Conservation (phyloP, 2,797 vertebrate genomes). For the Peromyscus nudipes region DNA sequence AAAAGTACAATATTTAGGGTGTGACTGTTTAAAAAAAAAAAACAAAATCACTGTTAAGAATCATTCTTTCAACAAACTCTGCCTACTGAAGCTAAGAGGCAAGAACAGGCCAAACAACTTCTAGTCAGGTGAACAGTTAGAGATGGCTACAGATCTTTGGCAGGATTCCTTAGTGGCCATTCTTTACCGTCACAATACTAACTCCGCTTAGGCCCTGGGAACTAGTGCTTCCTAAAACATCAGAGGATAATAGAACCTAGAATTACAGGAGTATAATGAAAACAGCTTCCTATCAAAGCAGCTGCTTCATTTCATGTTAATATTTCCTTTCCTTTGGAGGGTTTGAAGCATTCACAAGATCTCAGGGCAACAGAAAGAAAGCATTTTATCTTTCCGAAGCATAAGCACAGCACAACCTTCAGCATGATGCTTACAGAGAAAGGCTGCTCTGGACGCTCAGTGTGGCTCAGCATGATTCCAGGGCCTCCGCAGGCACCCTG, state of each 20-base stretch:
- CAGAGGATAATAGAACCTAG: neutral
- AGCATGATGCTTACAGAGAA: neutral
- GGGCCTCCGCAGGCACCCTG: neutral
- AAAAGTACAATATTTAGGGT: neutral
- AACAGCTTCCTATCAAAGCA: neutral
- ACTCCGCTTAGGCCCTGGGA: neutral
- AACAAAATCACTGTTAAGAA: conserved; percentile 34
- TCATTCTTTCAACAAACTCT: conserved; percentile 4
- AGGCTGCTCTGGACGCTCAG: neutral
- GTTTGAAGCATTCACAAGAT: conserved; percentile 50
- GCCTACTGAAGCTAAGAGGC: conserved; percentile 30
- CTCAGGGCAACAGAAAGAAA: conserved; percentile 1
- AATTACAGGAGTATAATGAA: neutral
- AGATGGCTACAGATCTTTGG: neutral
- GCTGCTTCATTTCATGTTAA: neutral
- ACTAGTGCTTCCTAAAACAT: conserved; percentile 19
- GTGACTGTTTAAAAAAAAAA: conserved; percentile 48
- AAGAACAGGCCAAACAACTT: conserved; percentile 3
- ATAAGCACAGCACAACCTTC: neutral
- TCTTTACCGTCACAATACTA: neutral
- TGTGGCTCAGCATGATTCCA: neutral
- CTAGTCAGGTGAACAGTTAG: neutral
- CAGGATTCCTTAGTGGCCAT: neutral
- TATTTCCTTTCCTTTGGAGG: conserved; percentile 32
- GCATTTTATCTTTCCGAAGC: conserved; percentile 19